phyloP scores from a whole-genome alignment of 2,797 vertebrate species.

The Aeoliscus strigatus region DNA sequence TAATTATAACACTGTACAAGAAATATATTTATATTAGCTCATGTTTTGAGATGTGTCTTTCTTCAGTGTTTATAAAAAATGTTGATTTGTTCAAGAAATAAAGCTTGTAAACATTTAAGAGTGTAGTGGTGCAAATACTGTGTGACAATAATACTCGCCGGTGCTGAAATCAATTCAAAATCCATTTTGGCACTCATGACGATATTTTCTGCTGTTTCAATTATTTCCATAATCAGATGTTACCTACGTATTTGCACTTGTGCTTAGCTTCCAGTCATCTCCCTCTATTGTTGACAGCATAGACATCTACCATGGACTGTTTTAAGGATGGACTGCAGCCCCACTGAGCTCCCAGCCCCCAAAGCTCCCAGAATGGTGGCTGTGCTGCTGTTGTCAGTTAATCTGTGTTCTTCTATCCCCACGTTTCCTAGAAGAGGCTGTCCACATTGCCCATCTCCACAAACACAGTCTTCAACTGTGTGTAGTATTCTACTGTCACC shows the following conservation, averaged over 20 bases:
- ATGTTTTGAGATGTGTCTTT: conserved; percentile 14
- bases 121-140: conserved; percentile 4
- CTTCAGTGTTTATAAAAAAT: conserved; percentile 24
- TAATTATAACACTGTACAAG: neutral
- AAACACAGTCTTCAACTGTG: conserved; percentile 90
- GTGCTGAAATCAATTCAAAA: conserved; percentile 10
- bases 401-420: neutral
- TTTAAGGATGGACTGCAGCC: neutral
- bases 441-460: conserved; percentile 97
- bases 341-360: neutral
- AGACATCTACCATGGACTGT: conserved; percentile 1
- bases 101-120: conserved; percentile 30
- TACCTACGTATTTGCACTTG: neutral
- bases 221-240: neutral
- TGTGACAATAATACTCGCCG: neutral
- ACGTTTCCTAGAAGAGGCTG: conserved; percentile 77
- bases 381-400: conserved; percentile 1
- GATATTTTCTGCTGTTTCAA: neutral
- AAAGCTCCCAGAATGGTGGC: neutral
- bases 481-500: conserved; percentile 87
- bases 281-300: too few relatives aligned
- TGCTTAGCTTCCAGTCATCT: neutral
- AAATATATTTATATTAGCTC: neutral
- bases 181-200: conserved; percentile 1
- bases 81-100: conserved; percentile 24